Base-by-base conservation (phyloP, 2,113 vertebrate genomes). In the Myrmophylax atrothorax region DNA sequence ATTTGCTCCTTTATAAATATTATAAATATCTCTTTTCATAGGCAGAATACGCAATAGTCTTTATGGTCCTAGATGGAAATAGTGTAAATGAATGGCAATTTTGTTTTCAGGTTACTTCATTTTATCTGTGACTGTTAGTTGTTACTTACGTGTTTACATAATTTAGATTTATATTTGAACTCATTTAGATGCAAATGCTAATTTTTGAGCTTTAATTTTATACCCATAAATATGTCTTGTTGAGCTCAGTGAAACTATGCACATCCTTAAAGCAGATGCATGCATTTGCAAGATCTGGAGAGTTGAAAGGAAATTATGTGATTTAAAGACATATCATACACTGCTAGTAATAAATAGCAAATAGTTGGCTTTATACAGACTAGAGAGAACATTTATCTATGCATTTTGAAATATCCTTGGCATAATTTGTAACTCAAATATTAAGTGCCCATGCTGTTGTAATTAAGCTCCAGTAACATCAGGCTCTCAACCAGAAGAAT, bases 391-490 rank as follows among this genome's bases (percentile, higher is more conserved):
- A 90, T 95, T 55, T 52, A 84, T 89, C 89, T 70, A n/a, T 81
- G 78, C 63, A 23, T 93, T 96, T 90, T 75, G 95, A 95, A 96
- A 93, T 70, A 93, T 84, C 70, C 73, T 94, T 92, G 95, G 76
- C 90, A 85, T 90, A 77, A 72, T 92, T 88, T 70, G 25, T 55
- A 81, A 56, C 68, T 35, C 60, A 93, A 88, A 63, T 67, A 93
- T 94, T 72, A 72, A 94, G 56, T 84, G 63, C 26, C 47, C 90
- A 94, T 93, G 56, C 47, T 84, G 88, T 95, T 95, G 63, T 49
- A 92, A 93, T 96, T 91, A 95, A 90, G 46, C 47, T 84, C 40
- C 67, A 86, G 75, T 69, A 92, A 88, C 76, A 44, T 67, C 67
- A 77, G 59, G 24, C 58, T 67, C 81, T 72, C 59, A 70, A 70